phyloP scores from a whole-genome alignment of 2,888 invertebrate species.

The Eupithecia abbreviata region DNA sequence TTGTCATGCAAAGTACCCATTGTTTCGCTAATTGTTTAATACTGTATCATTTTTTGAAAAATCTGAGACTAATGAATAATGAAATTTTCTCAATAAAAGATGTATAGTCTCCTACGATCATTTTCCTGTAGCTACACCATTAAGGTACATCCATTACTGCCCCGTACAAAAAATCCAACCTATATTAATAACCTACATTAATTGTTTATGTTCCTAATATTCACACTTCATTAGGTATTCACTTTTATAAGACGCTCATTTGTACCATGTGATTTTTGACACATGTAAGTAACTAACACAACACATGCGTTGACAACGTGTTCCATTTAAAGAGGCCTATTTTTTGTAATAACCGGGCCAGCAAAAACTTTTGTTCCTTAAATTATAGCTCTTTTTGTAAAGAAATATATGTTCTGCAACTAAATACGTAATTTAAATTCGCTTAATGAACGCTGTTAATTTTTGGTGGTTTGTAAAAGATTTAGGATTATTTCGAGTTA shows the following conservation, averaged over 20 bases:
- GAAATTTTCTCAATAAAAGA: too few species aligned
- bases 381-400: neutral
- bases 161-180: too few species aligned
- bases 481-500: too few species aligned
- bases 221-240: slow-evolving; percentile 1
- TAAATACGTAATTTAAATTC: neutral
- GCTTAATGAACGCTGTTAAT: too few species aligned
- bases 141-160: too few species aligned
- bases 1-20: too few species aligned
- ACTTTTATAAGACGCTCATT: neutral
- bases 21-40: too few species aligned
- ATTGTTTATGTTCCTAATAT: neutral
- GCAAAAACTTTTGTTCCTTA: neutral
- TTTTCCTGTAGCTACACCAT: too few species aligned
- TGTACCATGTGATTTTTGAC: slow-evolving; percentile 7
- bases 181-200: neutral
- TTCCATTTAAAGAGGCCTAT: neutral
- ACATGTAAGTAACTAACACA: neutral
- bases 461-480: too few species aligned
- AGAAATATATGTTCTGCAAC: neutral
- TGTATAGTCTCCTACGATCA: too few species aligned
- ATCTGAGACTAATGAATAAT: too few species aligned
- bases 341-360: neutral
- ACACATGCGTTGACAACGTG: slow-evolving; percentile 2
- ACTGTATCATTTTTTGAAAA: too few species aligned